Percentiles rank a stretch among this genome's conserved stretches.
Conservation (phyloP, 2,888 invertebrate species). For the Dolichopus griseipennis region DNA sequence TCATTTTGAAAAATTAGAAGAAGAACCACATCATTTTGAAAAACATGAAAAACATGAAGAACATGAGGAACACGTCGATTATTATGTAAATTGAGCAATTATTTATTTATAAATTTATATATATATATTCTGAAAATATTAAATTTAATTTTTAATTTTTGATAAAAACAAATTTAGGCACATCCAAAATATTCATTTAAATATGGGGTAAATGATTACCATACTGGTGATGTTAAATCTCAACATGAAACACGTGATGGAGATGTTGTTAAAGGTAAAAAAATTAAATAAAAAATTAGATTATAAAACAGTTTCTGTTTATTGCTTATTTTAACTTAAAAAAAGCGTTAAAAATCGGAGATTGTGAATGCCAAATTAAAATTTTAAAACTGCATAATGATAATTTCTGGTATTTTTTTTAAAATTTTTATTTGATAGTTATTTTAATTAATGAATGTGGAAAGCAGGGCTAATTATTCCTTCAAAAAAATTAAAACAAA, state of each 20-base stretch:
- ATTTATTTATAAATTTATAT: neutral
- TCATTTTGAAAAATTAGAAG: constrained; percentile 28
- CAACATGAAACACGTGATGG: constrained; percentile 57
- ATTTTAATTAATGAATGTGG: no score
- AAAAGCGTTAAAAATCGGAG: no score
- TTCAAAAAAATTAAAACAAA: no score
- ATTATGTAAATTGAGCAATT: constrained; percentile 52
- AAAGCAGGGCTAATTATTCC: no score
- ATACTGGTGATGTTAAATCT: constrained; percentile 54
- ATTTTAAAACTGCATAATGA: no score
- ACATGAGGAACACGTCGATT: constrained; percentile 52
- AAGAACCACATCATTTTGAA: constrained; percentile 26
- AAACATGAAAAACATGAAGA: constrained; percentile 44
- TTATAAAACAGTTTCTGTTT: no score
- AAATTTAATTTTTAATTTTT: neutral
- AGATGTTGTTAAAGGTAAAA: constrained; percentile 53
- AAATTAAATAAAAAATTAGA: no score
- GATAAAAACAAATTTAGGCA: constrained; percentile 42
- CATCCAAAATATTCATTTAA: constrained; percentile 53
- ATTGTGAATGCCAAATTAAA: no score
- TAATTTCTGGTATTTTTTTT: no score
- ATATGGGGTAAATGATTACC: constrained; percentile 49
- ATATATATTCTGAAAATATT: neutral
- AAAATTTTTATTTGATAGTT: no score
- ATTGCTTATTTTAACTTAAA: no score